Evolutionary conservation across 53 echinoderm and acorn worm species (phyloP).

Genomic region (Echinarachnius parma): DNA sequence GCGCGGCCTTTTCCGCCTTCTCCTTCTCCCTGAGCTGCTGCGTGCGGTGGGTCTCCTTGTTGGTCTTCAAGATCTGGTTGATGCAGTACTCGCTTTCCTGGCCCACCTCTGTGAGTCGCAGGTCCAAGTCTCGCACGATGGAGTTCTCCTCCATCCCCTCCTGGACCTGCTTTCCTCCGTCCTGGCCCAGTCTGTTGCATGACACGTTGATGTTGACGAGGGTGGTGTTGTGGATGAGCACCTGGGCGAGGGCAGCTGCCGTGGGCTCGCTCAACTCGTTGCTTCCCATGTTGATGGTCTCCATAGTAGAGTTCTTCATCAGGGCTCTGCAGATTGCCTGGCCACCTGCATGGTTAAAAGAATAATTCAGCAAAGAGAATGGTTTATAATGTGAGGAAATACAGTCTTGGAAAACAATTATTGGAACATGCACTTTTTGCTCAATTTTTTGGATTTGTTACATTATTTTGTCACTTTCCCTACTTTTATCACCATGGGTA

Average conservation of each 20-base stretch:
- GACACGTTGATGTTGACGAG: constrained; percentile 75
- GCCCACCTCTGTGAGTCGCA: constrained; percentile 92
- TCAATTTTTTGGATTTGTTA: no score
- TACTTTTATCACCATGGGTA: no score
- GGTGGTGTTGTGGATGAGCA: constrained; percentile 83
- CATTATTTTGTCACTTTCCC: no score
- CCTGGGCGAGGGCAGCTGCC: constrained; percentile 90
- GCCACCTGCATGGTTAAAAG: constrained; percentile 90
- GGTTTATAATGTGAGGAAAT: no score
- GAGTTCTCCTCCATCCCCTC: constrained; percentile 98
- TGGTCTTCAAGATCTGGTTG: constrained; percentile 96
- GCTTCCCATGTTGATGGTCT: constrained; percentile 78
- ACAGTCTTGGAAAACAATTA: no score
- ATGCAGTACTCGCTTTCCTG: constrained; percentile 99
- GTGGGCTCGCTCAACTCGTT: constrained; percentile 98
- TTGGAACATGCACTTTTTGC: no score
- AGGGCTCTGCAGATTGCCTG: constrained; percentile 82
- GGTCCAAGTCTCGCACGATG: constrained; percentile 79
- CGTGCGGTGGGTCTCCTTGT: constrained; percentile 75
- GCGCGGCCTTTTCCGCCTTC: constrained; percentile 36
- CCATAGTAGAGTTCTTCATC: constrained; percentile 81
- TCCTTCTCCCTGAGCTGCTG: constrained; percentile 54
- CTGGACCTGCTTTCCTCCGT: constrained; percentile 97
- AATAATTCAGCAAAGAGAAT: no score
- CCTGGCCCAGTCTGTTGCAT: constrained; percentile 94